Base-by-base conservation (phyloP, 2,888 invertebrate genomes). In the Ferdinandea cuprea region DNA sequence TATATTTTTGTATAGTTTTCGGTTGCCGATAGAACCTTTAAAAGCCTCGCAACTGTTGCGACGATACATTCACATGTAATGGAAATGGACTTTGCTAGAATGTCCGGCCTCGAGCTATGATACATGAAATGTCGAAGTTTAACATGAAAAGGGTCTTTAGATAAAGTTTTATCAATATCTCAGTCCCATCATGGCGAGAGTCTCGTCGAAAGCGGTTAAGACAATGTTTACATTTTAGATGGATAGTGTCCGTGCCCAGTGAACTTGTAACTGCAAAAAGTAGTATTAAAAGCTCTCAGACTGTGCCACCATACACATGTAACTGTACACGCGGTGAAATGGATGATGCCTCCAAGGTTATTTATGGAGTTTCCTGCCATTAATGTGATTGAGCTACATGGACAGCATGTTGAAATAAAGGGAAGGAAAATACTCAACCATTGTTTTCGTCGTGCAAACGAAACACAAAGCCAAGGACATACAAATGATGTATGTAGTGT, bases 111-210 rank as follows among this genome's bases (percentile, higher is more conserved):
- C 15, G 5, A 46, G 46, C 52, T 59, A 32, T 59, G 17, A 30
- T 32, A 59, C 59, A 58, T 74, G 56, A 21, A 40, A 56, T 40
- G 8, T 0, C 11, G n/a, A 40, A 15, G 37, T 50, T 66, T 66
- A 13, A 42, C 30, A 30, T 28, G 2, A 50, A 50, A 63, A 63
- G 25, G 15, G 25, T 50, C 30, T 65, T 25, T 65, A 9, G 35
- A 30, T 32, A 21, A 32, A 44, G 44, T 44, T 42, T 44, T 2
- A 30, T 11, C 59, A 44, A 28, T 30, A 17, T 15, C 17, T 11
- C n/a, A n/a, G 9, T 15, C 13, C 15, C 13, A n/a, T 17, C 44
- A 2, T n/a, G n/a, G n/a, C n/a, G n/a, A n/a, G n/a, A 6, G 11
- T 28, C 19, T 13, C 13, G 11, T 17, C 28, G 9, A 25, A 37